phyloP scores from a whole-genome alignment of 1,140 invertebrate genomes.

The Philaenus spumarius region DNA sequence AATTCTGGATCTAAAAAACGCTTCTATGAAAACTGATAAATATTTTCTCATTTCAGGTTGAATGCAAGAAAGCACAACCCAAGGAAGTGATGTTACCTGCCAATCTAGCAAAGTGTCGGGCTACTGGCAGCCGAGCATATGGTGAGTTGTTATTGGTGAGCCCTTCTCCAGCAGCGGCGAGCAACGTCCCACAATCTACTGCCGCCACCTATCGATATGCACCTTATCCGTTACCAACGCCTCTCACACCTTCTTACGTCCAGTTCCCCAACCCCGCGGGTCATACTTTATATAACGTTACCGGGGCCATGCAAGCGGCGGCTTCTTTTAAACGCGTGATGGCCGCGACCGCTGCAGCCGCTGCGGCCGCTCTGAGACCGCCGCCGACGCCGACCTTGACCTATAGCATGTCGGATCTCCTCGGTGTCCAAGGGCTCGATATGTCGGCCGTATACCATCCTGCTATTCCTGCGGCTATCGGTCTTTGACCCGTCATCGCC shows the following conservation, averaged over 20 bases:
- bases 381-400: conserved; percentile 46
- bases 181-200: conserved; percentile 44
- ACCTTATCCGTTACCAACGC: conserved; percentile 50
- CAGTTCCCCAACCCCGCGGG: conserved; percentile 28
- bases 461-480: conserved; percentile 49
- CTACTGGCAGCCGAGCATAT: conserved; percentile 85
- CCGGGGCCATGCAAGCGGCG: conserved; percentile 43
- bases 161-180: conserved; percentile 36
- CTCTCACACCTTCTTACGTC: conserved; percentile 16
- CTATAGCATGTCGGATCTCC: conserved; percentile 60
- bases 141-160: conserved; percentile 68
- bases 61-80: conserved; percentile 99
- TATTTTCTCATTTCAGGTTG: conserved; percentile 72
- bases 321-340: conserved; percentile 44
- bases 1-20: not conserved
- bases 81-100: conserved; percentile 99
- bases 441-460: conserved; percentile 51
- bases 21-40: not conserved
- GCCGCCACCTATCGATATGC: conserved; percentile 44
- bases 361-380: conserved; percentile 33
- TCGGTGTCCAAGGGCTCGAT: conserved; percentile 57
- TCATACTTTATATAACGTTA: conserved; percentile 44
- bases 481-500: conserved; percentile 59
- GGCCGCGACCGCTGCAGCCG: conserved; percentile 40
- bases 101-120: conserved; percentile 87